Percentiles rank a stretch among this genome's conserved stretches.
Evolutionary conservation across 2,888 invertebrate species (phyloP).

Genomic region (Microctonus brassicae): DNA sequence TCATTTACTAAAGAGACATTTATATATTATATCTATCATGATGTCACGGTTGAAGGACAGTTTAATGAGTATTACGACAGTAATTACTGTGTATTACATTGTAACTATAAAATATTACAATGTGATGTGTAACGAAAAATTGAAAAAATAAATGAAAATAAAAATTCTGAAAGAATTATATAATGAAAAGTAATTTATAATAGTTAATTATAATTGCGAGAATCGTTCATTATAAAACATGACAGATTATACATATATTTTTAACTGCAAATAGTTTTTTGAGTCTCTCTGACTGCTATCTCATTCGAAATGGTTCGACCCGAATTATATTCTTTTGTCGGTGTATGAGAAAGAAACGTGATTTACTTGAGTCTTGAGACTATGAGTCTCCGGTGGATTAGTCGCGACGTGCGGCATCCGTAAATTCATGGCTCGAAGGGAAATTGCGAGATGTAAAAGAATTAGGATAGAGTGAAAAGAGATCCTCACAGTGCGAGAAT

Average conservation of each 20-base stretch:
- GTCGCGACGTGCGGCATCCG: constrained; percentile 36
- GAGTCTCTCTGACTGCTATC: background rate
- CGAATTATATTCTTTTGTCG: constrained; percentile 32
- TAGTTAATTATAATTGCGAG: constrained; percentile 6
- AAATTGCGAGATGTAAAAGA: constrained; percentile 40
- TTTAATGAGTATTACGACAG: constrained; percentile 1
- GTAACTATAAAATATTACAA: background rate
- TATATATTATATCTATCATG: constrained; percentile 14
- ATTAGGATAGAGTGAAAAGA: constrained; percentile 44
- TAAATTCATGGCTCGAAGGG: constrained; percentile 32
- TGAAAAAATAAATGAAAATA: background rate
- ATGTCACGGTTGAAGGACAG: background rate
- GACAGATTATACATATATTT: background rate
- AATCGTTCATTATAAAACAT: background rate
- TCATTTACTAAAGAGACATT: constrained; percentile 9
- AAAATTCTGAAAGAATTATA: background rate
- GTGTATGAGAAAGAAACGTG: constrained; percentile 8
- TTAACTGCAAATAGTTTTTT: background rate
- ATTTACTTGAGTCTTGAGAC: constrained; percentile 33
- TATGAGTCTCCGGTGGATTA: constrained; percentile 43
- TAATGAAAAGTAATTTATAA: background rate
- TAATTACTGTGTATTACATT: background rate
- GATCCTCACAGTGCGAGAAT: constrained; percentile 33
- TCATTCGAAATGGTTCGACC: constrained; percentile 20
- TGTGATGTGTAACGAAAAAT: background rate